Evolutionary conservation across 2,888 invertebrate species (phyloP), one percentile per base, ranked within the genome.

Genomic region (Phengaris alcon): DNA sequence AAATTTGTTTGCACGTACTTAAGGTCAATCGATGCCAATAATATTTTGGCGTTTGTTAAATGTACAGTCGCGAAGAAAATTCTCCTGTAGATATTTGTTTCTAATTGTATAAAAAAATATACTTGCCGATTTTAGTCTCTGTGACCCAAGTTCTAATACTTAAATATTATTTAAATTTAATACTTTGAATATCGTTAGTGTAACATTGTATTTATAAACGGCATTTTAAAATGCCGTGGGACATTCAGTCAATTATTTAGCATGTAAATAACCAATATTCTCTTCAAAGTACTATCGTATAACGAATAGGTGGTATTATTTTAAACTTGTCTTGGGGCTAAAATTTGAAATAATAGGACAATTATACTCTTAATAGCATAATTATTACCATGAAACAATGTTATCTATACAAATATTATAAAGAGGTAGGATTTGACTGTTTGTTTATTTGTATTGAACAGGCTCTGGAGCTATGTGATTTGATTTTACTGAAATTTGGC

Each of bases 11-110:
- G 72, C 9, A 69, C 68, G 7, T 6, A 12, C 46, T 12, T 75
- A 77, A 80, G 79, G 79, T 80, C 80, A 78, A 51, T 70, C 74
- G 79, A 77, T 79, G 80, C 79, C 80, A 80, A 76, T 77, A 77
- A 81, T 81, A 54, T 80, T 79, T 77, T 78, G 75, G 78, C 48
- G 64, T 57, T 78, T 80, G 79, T 78, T 80, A 74, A 73, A 73
- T 15, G 78, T 81, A 81, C 78, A 76, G 68, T 69, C 76, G 77
- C 35, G 78, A 10, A 35, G 22, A 68, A 70, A 77, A 75, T 10
- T 10, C 68, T 57, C 72, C 12, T 12, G 10, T 35, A 52, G 22
- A 52, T 35, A 3, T 57, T n/a, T 57, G 8, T 57, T 57, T 57
- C n/a, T 57, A 7, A 57, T 15, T 15, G 46, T 46, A 57, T 6